Evolutionary conservation across 2,797 vertebrate genomes (phyloP).

Genomic region (Xyrichtys novacula): DNA sequence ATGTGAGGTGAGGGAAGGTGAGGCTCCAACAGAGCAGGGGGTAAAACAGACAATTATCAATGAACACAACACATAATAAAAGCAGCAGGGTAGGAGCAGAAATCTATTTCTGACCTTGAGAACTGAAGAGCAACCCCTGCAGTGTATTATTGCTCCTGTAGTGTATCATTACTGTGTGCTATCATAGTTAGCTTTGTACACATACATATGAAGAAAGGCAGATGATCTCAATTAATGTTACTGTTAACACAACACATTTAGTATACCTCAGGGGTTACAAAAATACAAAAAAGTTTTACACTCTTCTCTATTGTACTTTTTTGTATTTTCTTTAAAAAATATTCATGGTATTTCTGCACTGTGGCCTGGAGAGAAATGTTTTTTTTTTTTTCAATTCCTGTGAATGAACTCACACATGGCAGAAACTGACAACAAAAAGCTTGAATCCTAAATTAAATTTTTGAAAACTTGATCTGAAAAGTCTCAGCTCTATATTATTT

Average conservation of each 20-base stretch:
- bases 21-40: conserved; percentile 19
- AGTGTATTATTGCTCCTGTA: background rate
- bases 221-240: conserved; percentile 18
- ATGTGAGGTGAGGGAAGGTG: conserved; percentile 21
- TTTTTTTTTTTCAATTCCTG: too few species aligned
- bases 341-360: too few species aligned
- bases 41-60: conserved; percentile 24
- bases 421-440: too few species aligned
- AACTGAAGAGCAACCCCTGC: conserved; percentile 5
- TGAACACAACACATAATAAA: background rate
- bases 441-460: too few species aligned
- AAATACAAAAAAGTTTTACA: too few species aligned
- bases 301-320: too few species aligned
- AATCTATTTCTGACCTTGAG: conserved; percentile 20
- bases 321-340: too few species aligned
- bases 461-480: background rate
- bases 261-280: background rate
- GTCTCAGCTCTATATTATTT: background rate
- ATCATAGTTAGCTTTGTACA: conserved; percentile 18
- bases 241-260: conserved; percentile 1
- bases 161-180: conserved; percentile 2
- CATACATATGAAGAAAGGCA: conserved; percentile 8
- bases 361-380: too few species aligned
- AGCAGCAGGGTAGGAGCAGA: background rate
- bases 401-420: too few species aligned